These are phyloP conservation scores for Panurus biarmicus DNA, from an alignment of 2,113 vertebrate genomes.

Conservation along the genomic window DNA sequence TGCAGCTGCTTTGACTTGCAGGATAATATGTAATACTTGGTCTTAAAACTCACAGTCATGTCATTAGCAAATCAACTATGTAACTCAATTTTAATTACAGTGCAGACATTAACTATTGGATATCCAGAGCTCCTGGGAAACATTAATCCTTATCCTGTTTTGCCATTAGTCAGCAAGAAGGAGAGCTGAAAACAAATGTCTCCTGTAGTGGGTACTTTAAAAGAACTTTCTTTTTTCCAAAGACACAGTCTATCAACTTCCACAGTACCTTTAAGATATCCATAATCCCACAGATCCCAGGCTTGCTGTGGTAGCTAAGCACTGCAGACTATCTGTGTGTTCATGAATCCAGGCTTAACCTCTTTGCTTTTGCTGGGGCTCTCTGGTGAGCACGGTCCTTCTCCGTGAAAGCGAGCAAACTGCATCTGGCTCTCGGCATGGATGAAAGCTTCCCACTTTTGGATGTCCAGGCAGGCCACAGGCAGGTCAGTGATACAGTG, in stretches of 20 bases:
- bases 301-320: slow-evolving; percentile 1
- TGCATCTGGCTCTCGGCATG: not conserved
- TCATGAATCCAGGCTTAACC: slow-evolving; percentile 32
- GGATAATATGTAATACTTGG: not conserved
- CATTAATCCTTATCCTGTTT: not conserved
- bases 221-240: not conserved
- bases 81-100: not conserved
- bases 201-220: not conserved
- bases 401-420: not conserved
- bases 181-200: not conserved
- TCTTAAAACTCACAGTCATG: not conserved
- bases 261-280: not conserved
- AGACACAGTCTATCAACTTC: not conserved
- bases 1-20: not conserved
- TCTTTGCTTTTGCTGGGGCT: slow-evolving; percentile 20
- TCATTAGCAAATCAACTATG: not conserved
- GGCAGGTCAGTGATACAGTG: slow-evolving; percentile 31
- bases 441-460: slow-evolving; percentile 39
- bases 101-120: slow-evolving; percentile 2
- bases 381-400: not conserved
- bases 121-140: not conserved
- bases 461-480: slow-evolving; percentile 32
- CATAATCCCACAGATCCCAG: not conserved
- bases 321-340: not conserved
- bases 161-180: not conserved